Evolutionary conservation across 2,888 invertebrate genomes (phyloP).

Genomic region (Tiliacea citrago): DNA sequence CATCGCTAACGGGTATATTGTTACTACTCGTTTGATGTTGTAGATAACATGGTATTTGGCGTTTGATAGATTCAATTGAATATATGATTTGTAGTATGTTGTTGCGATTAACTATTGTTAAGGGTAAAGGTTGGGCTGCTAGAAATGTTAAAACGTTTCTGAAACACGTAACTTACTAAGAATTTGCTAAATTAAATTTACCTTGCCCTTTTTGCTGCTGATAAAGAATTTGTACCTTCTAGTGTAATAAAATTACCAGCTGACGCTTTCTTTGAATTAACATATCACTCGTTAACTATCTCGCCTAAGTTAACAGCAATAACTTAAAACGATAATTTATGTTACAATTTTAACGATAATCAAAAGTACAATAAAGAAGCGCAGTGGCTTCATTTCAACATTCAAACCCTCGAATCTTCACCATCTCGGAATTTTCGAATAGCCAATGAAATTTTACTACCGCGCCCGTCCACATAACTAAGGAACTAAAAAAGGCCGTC

Average conservation of each 20-base stretch:
- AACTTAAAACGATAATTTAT: constrained; percentile 52
- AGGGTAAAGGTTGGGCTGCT: neutral
- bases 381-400: constrained; percentile 78
- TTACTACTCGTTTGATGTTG: constrained; percentile 27
- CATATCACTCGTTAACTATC: constrained; percentile 36
- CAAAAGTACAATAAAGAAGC: constrained; percentile 60
- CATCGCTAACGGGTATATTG: constrained; percentile 13
- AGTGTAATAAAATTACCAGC: constrained; percentile 8
- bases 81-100: neutral
- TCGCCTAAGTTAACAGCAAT: constrained; percentile 18
- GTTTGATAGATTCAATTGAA: neutral
- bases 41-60: constrained; percentile 18
- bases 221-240: constrained; percentile 4
- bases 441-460: constrained; percentile 81
- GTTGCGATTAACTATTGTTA: neutral
- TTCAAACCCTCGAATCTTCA: constrained; percentile 67
- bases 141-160: neutral
- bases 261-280: constrained; percentile 22
- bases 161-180: neutral
- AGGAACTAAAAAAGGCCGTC: constrained; percentile 71
- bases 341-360: constrained; percentile 54
- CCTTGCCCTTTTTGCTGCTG: neutral
- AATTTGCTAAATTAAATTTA: neutral
- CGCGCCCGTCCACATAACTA: constrained; percentile 77
- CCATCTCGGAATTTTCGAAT: constrained; percentile 73